These are phyloP conservation scores for Andrena chrysosceles DNA, from an alignment of 2,888 invertebrate genomes.

Conservation along the genomic window DNA sequence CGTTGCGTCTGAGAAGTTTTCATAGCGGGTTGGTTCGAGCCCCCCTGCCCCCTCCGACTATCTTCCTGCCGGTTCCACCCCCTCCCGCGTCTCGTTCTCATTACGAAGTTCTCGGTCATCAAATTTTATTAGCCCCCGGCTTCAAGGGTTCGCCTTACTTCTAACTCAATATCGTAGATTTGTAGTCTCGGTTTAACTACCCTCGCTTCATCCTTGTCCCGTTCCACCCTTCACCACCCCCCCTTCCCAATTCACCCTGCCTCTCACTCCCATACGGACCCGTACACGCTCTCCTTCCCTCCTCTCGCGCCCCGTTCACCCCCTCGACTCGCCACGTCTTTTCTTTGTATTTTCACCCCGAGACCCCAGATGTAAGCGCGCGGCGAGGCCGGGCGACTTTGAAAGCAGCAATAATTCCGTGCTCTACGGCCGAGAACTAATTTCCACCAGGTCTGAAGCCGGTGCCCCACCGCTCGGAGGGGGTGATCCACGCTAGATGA, in stretches of 20 bases:
- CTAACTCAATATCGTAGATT: slow-evolving; percentile 83
- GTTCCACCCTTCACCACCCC: neutral
- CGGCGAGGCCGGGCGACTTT: slow-evolving; percentile 65
- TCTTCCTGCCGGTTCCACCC: slow-evolving; percentile 40
- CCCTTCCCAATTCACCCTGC: neutral
- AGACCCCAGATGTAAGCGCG: slow-evolving; percentile 62
- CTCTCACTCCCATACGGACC: slow-evolving; percentile 30
- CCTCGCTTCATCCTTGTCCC: slow-evolving; percentile 61
- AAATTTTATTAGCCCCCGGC: slow-evolving; percentile 83
- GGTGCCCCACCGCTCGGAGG: slow-evolving; percentile 5
- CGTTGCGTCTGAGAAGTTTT: slow-evolving; percentile 81
- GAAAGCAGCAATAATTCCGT: slow-evolving; percentile 78
- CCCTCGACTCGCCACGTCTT: slow-evolving; percentile 30
- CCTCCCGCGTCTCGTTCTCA: slow-evolving; percentile 78
- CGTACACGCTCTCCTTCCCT: neutral
- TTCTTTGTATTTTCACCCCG: slow-evolving; percentile 49
- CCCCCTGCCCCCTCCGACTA: neutral
- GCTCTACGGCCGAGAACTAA: slow-evolving; percentile 78
- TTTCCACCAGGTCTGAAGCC: slow-evolving; percentile 70
- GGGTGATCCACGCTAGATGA: slow-evolving; percentile 46
- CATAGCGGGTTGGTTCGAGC: slow-evolving; percentile 71
- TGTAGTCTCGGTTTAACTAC: slow-evolving; percentile 80
- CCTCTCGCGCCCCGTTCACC: slow-evolving; percentile 12
- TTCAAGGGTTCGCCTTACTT: slow-evolving; percentile 77
- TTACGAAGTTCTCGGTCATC: slow-evolving; percentile 84